Conservation (phyloP, 1,140 invertebrate genomes). For the Bombus cullumanus region DNA sequence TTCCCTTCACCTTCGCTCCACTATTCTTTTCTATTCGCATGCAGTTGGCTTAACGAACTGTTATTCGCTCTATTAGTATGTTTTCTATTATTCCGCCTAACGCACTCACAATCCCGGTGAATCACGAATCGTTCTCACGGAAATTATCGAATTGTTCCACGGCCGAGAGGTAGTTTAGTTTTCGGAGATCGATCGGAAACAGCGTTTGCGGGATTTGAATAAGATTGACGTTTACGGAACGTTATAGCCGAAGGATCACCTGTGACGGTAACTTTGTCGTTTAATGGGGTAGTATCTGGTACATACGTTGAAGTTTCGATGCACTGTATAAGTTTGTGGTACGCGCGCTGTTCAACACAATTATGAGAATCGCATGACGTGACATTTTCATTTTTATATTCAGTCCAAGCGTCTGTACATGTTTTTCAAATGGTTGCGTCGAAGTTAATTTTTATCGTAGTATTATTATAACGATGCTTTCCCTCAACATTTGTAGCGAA, state of each 20-base stretch:
- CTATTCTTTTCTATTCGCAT: conserved; percentile 27
- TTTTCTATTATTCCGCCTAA: conserved; percentile 6
- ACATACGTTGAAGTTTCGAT: background rate
- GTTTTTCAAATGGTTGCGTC: too few species aligned
- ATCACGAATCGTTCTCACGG: background rate
- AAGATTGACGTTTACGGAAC: background rate
- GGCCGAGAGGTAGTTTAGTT: background rate
- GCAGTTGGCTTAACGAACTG: conserved; percentile 57
- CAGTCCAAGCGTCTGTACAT: too few species aligned
- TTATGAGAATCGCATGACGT: background rate
- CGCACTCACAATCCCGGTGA: background rate
- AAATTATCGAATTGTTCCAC: background rate
- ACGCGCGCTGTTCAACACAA: background rate
- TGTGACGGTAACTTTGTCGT: background rate
- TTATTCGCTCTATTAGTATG: conserved; percentile 25
- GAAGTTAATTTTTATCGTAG: too few species aligned
- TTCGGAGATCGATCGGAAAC: background rate
- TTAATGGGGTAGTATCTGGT: background rate
- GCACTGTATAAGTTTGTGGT: background rate
- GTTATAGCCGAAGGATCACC: background rate
- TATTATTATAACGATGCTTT: too few species aligned
- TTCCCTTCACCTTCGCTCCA: background rate
- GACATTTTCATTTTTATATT: background rate
- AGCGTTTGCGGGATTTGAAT: background rate
- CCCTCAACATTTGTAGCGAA: too few species aligned